A percentile compares a stretch with the other conserved stretches of the same genome.
Conservation (phyloP, 2,113 vertebrate genomes). For the Macquaria ambigua region DNA sequence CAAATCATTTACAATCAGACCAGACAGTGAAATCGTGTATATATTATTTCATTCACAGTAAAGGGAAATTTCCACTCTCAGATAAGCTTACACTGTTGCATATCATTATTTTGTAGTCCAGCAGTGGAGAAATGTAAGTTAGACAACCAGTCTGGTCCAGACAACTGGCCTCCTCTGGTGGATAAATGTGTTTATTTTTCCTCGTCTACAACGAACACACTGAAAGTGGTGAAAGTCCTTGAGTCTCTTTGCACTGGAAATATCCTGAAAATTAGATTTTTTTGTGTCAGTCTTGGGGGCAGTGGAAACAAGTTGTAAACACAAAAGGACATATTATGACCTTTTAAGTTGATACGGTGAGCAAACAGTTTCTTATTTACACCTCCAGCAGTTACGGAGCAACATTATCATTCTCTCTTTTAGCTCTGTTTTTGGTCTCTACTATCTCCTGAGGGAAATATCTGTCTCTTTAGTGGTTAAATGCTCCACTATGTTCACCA, state of each 20-base stretch:
- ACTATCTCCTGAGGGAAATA: not conserved
- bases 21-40: not conserved
- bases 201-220: not conserved
- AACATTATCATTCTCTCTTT: not conserved
- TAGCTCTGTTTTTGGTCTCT: not conserved
- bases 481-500: not conserved
- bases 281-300: not conserved
- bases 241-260: not conserved
- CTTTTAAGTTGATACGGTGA: not conserved
- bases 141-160: conserved; percentile 11
- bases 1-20: conserved; percentile 29
- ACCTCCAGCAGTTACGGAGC: not conserved
- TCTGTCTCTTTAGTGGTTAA: not conserved
- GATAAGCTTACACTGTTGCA: conserved; percentile 24
- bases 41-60: conserved; percentile 8
- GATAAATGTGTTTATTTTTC: not conserved
- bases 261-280: not conserved
- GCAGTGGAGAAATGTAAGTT: conserved; percentile 15
- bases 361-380: not conserved
- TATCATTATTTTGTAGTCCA: conserved; percentile 32
- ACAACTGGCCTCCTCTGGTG: not conserved
- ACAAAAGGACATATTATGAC: not conserved
- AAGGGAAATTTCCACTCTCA: conserved; percentile 23
- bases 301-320: too few relatives aligned
- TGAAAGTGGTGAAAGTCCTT: not conserved